Percentiles rank a stretch among this genome's conserved stretches.
These are phyloP conservation scores for Coptodon rendalli DNA, from an alignment of 2,113 vertebrate species.

Conservation along the genomic window DNA sequence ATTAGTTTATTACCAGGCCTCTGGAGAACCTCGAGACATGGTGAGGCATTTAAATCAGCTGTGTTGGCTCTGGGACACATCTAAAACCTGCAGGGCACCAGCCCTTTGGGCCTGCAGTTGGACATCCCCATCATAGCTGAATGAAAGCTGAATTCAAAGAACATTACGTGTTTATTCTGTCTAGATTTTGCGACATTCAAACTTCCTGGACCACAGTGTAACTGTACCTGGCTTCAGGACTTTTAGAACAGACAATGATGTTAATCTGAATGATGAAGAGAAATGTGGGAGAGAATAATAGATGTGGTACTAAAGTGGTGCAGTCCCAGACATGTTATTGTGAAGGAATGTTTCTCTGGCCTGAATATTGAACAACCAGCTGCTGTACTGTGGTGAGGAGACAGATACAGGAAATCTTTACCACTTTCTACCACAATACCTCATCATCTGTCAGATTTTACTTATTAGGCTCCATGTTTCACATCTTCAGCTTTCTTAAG, in stretches of 20 bases:
- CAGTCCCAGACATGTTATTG: neutral
- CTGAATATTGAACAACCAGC: neutral
- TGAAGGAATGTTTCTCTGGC: neutral
- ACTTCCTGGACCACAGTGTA: neutral
- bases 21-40: neutral
- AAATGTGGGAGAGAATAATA: neutral
- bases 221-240: neutral
- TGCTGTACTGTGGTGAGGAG: neutral
- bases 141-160: neutral
- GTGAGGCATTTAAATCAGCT: neutral
- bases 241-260: neutral
- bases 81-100: neutral
- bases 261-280: neutral
- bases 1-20: neutral
- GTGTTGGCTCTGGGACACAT: neutral
- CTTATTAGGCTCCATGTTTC: neutral
- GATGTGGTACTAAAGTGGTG: neutral
- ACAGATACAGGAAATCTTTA: neutral
- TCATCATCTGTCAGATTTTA: neutral
- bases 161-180: neutral
- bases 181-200: neutral
- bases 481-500: neutral
- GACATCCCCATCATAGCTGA: neutral
- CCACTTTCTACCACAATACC: neutral
- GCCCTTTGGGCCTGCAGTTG: neutral